A percentile compares a stretch with the other conserved stretches of the same genome.
Evolutionary conservation across 37 sponge, comb jelly and placozoan genomes (phyloP).

Genomic region (Crambe crambe): DNA sequence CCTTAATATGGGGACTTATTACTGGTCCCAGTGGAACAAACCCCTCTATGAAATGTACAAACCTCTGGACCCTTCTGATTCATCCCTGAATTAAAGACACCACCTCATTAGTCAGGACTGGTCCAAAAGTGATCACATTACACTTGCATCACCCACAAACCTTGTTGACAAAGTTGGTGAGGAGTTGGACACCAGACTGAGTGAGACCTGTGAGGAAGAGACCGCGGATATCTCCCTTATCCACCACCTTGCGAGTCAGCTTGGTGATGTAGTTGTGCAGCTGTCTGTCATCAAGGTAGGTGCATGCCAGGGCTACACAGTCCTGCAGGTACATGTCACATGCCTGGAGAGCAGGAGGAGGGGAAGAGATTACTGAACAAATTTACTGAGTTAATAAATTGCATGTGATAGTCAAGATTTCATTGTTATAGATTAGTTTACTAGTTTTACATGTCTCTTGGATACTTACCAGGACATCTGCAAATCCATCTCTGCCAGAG

Average conservation of each 20-base stretch:
- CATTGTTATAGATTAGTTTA: background rate
- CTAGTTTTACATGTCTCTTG: background rate
- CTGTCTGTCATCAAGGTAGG: slow-evolving; percentile 64
- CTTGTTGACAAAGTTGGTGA: slow-evolving; percentile 76
- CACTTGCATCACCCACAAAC: too few species aligned
- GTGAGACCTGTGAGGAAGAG: slow-evolving; percentile 72
- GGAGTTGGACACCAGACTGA: slow-evolving; percentile 50
- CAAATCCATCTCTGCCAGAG: slow-evolving; percentile 38
- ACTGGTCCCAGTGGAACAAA: too few species aligned
- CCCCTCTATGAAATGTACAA: too few species aligned
- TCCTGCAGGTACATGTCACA: slow-evolving; percentile 51
- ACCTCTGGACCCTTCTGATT: too few species aligned
- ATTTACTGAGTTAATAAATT: background rate
- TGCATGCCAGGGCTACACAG: slow-evolving; percentile 79
- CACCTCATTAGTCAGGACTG: too few species aligned
- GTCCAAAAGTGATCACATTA: too few species aligned
- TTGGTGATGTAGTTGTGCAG: slow-evolving; percentile 30
- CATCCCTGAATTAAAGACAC: too few species aligned
- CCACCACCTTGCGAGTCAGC: slow-evolving; percentile 20
- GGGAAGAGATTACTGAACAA: slow-evolving; percentile 6
- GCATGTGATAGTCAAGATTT: background rate
- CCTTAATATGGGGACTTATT: too few species aligned
- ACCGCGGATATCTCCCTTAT: slow-evolving; percentile 48
- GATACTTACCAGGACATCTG: slow-evolving; percentile 49
- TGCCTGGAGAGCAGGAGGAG: slow-evolving; percentile 7